Conservation (phyloP, 2,888 invertebrate species). For the Rotaria macrura region DNA sequence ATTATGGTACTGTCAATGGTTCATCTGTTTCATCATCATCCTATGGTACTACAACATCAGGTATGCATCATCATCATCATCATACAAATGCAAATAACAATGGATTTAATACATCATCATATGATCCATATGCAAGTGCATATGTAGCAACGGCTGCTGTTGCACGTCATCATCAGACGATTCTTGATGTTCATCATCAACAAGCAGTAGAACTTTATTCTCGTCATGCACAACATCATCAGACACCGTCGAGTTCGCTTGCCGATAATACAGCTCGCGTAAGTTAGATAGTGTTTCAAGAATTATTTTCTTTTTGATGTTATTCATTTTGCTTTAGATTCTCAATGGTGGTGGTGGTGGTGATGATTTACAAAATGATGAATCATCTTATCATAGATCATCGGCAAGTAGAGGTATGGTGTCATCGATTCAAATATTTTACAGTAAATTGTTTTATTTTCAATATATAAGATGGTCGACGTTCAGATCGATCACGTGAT, state of each 20-base stretch:
- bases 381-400: background rate
- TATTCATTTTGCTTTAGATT: background rate
- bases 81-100: background rate
- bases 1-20: background rate
- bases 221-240: background rate
- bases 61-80: background rate
- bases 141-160: background rate
- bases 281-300: background rate
- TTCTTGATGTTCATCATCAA: conserved; percentile 11
- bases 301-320: background rate
- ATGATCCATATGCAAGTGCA: background rate
- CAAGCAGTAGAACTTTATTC: background rate
- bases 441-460: no score
- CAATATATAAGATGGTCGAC: no score
- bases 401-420: background rate
- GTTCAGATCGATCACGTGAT: background rate
- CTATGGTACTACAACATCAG: background rate
- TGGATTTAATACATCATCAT: background rate
- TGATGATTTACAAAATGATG: background rate
- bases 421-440: no score
- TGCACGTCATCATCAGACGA: background rate
- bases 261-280: background rate
- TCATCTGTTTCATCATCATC: conserved; percentile 2
- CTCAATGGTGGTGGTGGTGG: background rate
- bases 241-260: background rate